Evolutionary conservation across 1,140 invertebrate genomes (phyloP).

Genomic region (Colletes latitarsis): DNA sequence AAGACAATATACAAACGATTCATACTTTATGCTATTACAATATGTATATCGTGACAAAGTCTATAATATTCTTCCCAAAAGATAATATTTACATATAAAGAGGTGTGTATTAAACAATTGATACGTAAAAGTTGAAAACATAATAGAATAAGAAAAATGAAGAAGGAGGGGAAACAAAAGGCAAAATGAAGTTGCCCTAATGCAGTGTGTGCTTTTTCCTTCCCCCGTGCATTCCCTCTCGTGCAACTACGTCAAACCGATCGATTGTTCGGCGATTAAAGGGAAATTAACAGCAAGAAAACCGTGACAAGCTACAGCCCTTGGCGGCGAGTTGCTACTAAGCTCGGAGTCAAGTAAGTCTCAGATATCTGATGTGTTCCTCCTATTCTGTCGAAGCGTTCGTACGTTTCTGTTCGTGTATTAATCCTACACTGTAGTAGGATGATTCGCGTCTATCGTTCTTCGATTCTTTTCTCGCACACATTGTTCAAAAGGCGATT

Average conservation of each 20-base stretch:
- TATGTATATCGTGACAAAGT: neutral
- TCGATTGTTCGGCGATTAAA: slow-evolving; percentile 76
- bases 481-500: slow-evolving; percentile 52
- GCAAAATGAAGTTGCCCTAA: slow-evolving; percentile 76
- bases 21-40: neutral
- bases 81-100: neutral
- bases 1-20: neutral
- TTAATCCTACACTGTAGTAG: slow-evolving; percentile 57
- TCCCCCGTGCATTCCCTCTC: slow-evolving; percentile 79
- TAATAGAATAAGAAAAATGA: slow-evolving; percentile 48
- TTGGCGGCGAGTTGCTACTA: slow-evolving; percentile 94
- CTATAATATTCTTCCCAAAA: neutral
- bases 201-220: slow-evolving; percentile 81
- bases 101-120: neutral
- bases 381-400: slow-evolving; percentile 68
- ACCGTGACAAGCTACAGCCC: slow-evolving; percentile 87
- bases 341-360: slow-evolving; percentile 96
- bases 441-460: slow-evolving; percentile 56
- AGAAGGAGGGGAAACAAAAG: slow-evolving; percentile 55
- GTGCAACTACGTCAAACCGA: slow-evolving; percentile 75
- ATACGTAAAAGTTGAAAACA: slow-evolving; percentile 20
- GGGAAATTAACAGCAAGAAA: slow-evolving; percentile 81
- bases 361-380: slow-evolving; percentile 71
- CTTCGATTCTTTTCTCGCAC: slow-evolving; percentile 64
- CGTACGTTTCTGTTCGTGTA: slow-evolving; percentile 65